Evolutionary conservation across 1,140 invertebrate genomes (phyloP).

Genomic region (Papilio polytes): DNA sequence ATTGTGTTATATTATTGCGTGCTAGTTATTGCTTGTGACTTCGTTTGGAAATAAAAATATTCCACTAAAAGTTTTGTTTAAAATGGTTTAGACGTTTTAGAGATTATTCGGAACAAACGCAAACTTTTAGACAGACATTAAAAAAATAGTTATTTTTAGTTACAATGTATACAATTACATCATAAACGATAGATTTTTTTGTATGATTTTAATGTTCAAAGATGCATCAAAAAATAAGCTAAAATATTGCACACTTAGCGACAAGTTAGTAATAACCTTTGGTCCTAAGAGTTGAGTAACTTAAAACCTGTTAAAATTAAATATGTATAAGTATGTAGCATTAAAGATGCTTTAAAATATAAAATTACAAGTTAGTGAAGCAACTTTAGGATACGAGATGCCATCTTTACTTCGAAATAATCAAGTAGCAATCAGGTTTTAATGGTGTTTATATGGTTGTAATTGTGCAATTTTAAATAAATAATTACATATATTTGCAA

Average conservation of each 20-base stretch:
- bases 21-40: neutral
- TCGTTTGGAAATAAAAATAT: neutral
- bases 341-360: neutral
- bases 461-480: neutral
- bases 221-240: no score
- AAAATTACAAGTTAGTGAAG: neutral
- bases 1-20: neutral
- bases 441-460: neutral
- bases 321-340: neutral
- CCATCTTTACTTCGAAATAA: neutral
- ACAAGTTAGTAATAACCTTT: neutral
- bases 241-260: neutral
- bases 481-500: neutral
- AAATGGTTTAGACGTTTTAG: no score
- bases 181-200: no score
- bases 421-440: neutral
- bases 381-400: neutral
- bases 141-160: no score
- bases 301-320: constrained; percentile 11
- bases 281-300: neutral
- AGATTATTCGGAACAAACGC: no score
- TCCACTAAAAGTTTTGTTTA: no score
- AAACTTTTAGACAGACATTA: no score
- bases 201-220: no score
- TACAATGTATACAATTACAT: no score